Evolutionary conservation across 2,888 invertebrate genomes (phyloP).

Genomic region (Listrodromus nycthemerus): DNA sequence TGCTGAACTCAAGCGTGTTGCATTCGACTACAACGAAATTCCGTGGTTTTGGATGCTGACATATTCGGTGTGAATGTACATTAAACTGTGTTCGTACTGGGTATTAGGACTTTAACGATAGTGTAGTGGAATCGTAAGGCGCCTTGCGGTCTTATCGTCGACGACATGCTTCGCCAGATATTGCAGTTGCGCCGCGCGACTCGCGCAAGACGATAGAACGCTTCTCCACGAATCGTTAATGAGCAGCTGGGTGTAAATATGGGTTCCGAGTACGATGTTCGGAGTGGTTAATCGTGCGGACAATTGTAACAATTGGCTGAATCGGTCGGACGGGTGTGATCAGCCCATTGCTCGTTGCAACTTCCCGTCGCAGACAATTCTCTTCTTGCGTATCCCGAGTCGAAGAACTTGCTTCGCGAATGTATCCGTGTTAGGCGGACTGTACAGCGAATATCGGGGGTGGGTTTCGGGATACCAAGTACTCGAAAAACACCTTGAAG

Average conservation of each 20-base stretch:
- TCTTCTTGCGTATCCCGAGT: background rate
- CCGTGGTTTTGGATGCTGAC: background rate
- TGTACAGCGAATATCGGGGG: too few species aligned
- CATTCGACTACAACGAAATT: background rate
- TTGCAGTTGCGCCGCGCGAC: background rate
- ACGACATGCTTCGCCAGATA: background rate
- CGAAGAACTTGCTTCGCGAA: background rate
- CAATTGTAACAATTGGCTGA: conserved; percentile 29
- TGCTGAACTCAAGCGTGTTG: background rate
- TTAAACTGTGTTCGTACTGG: background rate
- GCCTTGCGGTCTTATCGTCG: background rate
- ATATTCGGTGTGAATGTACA: background rate
- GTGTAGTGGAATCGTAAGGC: background rate
- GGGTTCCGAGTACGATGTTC: background rate
- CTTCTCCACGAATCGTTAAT: conserved; percentile 18
- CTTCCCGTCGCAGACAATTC: background rate
- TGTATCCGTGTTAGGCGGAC: background rate
- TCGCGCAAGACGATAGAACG: background rate
- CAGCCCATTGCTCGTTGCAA: background rate
- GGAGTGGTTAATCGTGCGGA: conserved; percentile 29
- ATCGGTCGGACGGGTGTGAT: conserved; percentile 1
- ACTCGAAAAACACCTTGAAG: too few species aligned
- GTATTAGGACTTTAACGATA: background rate
- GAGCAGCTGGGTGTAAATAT: conserved; percentile 21
- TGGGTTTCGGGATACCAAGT: too few species aligned